phyloP scores from a whole-genome alignment of 2,888 invertebrate species.

The Galeopsomyia nigrocyanea region DNA sequence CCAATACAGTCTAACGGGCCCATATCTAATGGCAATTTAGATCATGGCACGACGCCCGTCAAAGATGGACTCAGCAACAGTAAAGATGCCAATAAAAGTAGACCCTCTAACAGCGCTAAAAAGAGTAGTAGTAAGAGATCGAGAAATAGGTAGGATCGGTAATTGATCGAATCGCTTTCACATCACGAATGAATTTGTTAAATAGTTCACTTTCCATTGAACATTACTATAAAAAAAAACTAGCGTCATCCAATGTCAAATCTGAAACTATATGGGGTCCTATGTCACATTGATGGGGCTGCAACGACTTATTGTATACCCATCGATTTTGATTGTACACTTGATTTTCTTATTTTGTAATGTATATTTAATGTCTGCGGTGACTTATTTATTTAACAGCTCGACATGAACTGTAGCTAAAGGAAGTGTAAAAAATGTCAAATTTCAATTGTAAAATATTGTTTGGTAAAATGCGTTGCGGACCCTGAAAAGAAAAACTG shows the following conservation, averaged over 20 bases:
- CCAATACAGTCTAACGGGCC: constrained; percentile 62
- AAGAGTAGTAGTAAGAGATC: constrained; percentile 87
- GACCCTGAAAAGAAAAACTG: too few species aligned
- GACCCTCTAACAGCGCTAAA: constrained; percentile 74
- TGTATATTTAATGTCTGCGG: too few species aligned
- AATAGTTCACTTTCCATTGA: constrained; percentile 32
- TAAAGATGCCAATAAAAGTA: constrained; percentile 69
- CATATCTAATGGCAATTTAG: constrained; percentile 72
- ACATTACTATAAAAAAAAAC: constrained; percentile 22
- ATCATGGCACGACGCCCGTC: constrained; percentile 76
- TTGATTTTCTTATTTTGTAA: too few species aligned
- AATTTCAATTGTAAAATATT: too few species aligned
- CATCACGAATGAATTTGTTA: constrained; percentile 22
- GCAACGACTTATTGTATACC: not conserved
- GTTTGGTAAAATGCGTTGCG: too few species aligned
- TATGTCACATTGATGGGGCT: constrained; percentile 13
- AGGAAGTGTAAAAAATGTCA: constrained; percentile 4
- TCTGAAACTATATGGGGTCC: constrained; percentile 28
- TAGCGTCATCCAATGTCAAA: constrained; percentile 13
- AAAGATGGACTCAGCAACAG: constrained; percentile 65
- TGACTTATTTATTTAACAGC: not conserved
- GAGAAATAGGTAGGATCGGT: constrained; percentile 78
- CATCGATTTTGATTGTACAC: not conserved
- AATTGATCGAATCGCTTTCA: constrained; percentile 13
- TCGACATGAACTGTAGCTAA: not conserved